Conservation (phyloP, 1,140 invertebrate genomes). For the Coenobita brevimanus region DNA sequence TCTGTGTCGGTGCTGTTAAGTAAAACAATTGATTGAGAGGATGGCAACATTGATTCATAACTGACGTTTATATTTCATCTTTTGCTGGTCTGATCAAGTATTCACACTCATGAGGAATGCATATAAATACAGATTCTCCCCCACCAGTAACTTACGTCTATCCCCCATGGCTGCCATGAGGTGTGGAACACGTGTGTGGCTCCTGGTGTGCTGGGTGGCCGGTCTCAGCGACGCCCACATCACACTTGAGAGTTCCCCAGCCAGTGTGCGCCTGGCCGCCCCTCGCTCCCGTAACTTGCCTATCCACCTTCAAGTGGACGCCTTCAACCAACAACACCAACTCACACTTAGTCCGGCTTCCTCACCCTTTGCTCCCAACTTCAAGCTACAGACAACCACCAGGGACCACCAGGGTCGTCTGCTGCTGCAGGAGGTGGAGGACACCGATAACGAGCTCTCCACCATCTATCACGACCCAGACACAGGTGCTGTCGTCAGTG, state of each 20-base stretch:
- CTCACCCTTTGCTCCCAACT: not conserved
- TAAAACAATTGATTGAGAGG: too few species aligned
- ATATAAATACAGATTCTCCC: too few species aligned
- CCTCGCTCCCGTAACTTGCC: not conserved
- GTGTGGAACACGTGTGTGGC: too few species aligned
- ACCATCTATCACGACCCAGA: conserved; percentile 27
- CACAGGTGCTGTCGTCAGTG: not conserved
- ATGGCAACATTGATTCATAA: too few species aligned
- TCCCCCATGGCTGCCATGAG: too few species aligned
- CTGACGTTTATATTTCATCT: too few species aligned
- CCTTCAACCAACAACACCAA: conserved; percentile 14
- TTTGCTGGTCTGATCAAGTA: too few species aligned
- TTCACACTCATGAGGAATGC: too few species aligned
- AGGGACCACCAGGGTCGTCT: conserved; percentile 14
- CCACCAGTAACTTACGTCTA: too few species aligned
- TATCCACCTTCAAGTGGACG: conserved; percentile 14
- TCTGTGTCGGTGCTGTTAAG: too few species aligned
- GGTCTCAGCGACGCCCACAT: too few species aligned
- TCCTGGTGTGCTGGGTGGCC: too few species aligned
- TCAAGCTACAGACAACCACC: conserved; percentile 27
- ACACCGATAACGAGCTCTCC: not conserved
- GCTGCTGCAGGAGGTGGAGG: conserved; percentile 22
- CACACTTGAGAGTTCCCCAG: not conserved
- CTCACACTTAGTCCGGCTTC: conserved; percentile 9
- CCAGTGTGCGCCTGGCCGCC: not conserved